A percentile compares a stretch with the other conserved stretches of the same genome.
phyloP scores from a whole-genome alignment of 2,797 vertebrate genomes.

The Amblyraja radiata region DNA sequence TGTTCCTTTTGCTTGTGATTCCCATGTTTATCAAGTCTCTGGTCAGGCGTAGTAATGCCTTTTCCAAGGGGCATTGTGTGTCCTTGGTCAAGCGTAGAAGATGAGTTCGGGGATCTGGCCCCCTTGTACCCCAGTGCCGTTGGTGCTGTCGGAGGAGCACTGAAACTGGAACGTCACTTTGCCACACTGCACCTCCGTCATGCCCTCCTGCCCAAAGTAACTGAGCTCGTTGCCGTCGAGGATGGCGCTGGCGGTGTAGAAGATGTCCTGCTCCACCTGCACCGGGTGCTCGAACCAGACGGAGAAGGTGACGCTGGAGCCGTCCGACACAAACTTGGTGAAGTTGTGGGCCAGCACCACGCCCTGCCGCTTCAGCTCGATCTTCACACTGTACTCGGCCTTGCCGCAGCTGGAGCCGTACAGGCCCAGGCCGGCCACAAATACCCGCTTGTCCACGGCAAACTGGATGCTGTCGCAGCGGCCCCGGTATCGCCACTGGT shows the following conservation, averaged over 20 bases:
- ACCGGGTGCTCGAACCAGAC: constrained; percentile 96
- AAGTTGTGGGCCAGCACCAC: constrained; percentile 75
- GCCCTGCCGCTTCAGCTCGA: constrained; percentile 90
- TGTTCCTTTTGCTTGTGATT: neutral
- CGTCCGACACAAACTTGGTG: constrained; percentile 83
- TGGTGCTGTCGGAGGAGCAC: constrained; percentile 97
- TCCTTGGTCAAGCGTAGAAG: constrained; percentile 77
- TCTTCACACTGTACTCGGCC: constrained; percentile 82
- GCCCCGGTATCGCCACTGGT: constrained; percentile 94
- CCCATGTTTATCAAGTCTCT: too few relatives aligned
- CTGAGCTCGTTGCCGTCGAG: constrained; percentile 92
- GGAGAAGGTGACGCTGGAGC: constrained; percentile 82
- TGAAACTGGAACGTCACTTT: constrained; percentile 97
- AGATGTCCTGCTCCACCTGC: constrained; percentile 88
- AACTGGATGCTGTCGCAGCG: constrained; percentile 98
- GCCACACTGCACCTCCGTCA: constrained; percentile 94
- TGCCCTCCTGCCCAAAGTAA: constrained; percentile 96
- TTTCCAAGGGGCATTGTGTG: too few relatives aligned
- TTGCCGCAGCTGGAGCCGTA: constrained; percentile 89
- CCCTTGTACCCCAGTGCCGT: constrained; percentile 93
- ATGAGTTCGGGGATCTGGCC: constrained; percentile 98
- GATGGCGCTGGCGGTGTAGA: constrained; percentile 89
- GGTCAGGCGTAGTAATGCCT: constrained; percentile 67
- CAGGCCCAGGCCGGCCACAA: constrained; percentile 82
- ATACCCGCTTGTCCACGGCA: constrained; percentile 84